phyloP scores from a whole-genome alignment of 1,140 invertebrate species.

The Aphis gossypii region DNA sequence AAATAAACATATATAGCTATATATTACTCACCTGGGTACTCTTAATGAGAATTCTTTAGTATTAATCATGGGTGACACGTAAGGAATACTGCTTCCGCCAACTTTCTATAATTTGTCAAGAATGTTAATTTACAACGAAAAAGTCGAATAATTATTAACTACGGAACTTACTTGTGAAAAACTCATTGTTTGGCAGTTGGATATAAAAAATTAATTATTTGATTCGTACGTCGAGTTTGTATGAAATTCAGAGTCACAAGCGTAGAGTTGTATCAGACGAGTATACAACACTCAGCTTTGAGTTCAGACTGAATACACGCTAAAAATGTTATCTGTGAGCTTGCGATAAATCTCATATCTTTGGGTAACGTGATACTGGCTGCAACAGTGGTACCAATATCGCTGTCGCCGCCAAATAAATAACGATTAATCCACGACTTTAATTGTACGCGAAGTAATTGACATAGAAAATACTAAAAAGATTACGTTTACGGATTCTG shows the following conservation, averaged over 20 bases:
- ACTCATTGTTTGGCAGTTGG: not conserved
- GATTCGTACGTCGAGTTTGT: not conserved
- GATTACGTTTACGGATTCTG: too few relatives aligned
- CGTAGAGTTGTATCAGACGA: not conserved
- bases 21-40: conserved; percentile 26
- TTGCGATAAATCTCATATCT: not conserved
- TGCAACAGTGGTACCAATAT: not conserved
- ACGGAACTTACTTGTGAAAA: conserved; percentile 7
- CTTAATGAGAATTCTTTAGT: conserved; percentile 26
- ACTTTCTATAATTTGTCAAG: not conserved
- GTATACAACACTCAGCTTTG: not conserved
- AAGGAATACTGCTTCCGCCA: not conserved
- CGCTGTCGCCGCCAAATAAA: not conserved
- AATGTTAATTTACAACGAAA: not conserved
- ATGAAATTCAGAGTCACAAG: not conserved
- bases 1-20: not conserved
- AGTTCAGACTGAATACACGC: not conserved
- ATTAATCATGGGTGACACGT: not conserved
- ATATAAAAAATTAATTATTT: not conserved
- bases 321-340: not conserved
- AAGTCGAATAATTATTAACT: not conserved
- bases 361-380: not conserved
- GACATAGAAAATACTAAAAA: too few relatives aligned
- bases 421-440: not conserved
- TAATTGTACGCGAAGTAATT: not conserved